A percentile compares a stretch with the other conserved stretches of the same genome.
phyloP scores from a whole-genome alignment of 2,888 invertebrate species.

The Lathronympha strigana region DNA sequence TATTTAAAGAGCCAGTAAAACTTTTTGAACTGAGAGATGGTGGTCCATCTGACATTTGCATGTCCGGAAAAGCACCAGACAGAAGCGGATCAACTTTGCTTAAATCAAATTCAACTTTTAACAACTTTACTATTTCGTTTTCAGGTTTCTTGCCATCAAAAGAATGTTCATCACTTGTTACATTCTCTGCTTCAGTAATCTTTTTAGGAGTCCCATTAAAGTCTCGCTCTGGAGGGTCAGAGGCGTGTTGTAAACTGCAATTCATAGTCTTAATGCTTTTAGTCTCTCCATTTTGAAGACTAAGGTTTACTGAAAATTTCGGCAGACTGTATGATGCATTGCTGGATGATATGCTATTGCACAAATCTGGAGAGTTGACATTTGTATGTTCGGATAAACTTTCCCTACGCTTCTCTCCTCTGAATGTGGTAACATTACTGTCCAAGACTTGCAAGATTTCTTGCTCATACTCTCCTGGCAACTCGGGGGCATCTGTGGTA shows the following conservation, averaged over 20 bases:
- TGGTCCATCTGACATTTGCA: conserved; percentile 59
- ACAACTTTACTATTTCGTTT: conserved; percentile 43
- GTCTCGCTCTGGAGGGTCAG: conserved; percentile 71
- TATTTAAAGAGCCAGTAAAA: conserved; percentile 77
- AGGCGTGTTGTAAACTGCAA: conserved; percentile 41
- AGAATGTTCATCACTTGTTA: conserved; percentile 49
- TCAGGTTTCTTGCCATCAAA: conserved; percentile 43
- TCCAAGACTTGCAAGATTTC: conserved; percentile 50
- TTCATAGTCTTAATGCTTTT: conserved; percentile 50
- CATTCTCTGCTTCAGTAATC: conserved; percentile 44
- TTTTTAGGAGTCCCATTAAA: conserved; percentile 56
- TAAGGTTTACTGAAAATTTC: conserved; percentile 66
- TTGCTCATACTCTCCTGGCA: conserved; percentile 64
- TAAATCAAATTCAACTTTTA: conserved; percentile 52
- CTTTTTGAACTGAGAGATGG: conserved; percentile 69
- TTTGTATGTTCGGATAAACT: conserved; percentile 36
- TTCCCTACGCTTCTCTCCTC: conserved; percentile 44
- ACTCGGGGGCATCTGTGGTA: conserved; percentile 64
- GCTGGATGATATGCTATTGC: conserved; percentile 50
- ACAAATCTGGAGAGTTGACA: conserved; percentile 43
- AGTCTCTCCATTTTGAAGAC: conserved; percentile 60
- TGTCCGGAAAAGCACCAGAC: conserved; percentile 52
- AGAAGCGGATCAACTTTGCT: conserved; percentile 49
- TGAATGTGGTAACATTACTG: conserved; percentile 43
- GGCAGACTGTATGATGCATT: conserved; percentile 52